Percentiles rank a stretch among this genome's conserved stretches.
phyloP scores from a whole-genome alignment of 2,797 vertebrate genomes.

The Platalea minor region DNA sequence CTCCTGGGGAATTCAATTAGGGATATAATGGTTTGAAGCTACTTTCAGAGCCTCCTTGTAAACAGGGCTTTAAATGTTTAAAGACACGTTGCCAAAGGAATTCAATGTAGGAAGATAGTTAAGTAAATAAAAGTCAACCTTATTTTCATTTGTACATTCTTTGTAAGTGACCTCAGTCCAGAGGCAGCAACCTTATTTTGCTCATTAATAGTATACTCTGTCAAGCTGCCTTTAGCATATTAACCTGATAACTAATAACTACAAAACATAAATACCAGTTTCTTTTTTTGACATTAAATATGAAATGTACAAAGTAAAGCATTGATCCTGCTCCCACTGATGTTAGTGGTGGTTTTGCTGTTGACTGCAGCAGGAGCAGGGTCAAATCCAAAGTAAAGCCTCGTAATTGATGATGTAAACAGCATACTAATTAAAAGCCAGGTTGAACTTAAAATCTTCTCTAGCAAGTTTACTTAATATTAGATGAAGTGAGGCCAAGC shows the following conservation, averaged over 20 bases:
- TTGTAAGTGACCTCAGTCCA: conserved; percentile 77
- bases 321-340: conserved; percentile 12
- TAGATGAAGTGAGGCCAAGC: conserved; percentile 29
- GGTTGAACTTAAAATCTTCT: conserved; percentile 51
- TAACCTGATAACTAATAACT: conserved; percentile 74
- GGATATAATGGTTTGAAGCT: conserved; percentile 81
- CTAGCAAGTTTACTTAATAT: conserved; percentile 52
- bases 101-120: conserved; percentile 79
- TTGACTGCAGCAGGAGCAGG: background rate
- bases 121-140: conserved; percentile 82
- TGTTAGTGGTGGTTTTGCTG: conserved; percentile 13
- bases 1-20: conserved; percentile 84
- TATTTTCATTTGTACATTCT: conserved; percentile 78
- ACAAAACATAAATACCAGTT: conserved; percentile 48
- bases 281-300: conserved; percentile 52
- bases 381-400: conserved; percentile 19
- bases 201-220: conserved; percentile 74
- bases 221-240: conserved; percentile 73
- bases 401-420: conserved; percentile 46
- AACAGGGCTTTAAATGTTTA: conserved; percentile 83
- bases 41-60: conserved; percentile 80
- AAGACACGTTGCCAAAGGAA: conserved; percentile 80
- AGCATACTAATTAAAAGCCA: conserved; percentile 56
- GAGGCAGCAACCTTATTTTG: conserved; percentile 76
- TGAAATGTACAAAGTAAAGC: conserved; percentile 40